Evolutionary conservation across 1,140 invertebrate species (phyloP), one percentile per base, ranked within the genome.

Genomic region (Ceratosolen fusciceps): DNA sequence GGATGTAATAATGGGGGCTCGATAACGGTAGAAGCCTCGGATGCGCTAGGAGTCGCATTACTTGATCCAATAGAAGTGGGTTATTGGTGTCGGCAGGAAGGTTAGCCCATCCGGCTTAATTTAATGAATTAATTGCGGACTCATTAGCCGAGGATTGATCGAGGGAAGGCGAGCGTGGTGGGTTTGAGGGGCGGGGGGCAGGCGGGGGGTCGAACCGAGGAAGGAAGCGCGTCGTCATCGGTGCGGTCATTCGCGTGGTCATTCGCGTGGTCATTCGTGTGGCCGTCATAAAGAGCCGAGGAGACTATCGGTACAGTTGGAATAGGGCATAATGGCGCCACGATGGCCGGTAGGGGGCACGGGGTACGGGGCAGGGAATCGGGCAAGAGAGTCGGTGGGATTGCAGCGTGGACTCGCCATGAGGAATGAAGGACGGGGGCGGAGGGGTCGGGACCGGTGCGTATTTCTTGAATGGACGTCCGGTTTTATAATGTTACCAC

Each of bases 101-200:
- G 3, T 62, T 34, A 14, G 14, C 4, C 29, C 24, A 16, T 16
- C 29, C 21, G 10, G 1, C 60, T 37, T 21, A 37, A 65, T 37
- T 37, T 65, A 37, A 65, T 65, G n/a, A 65, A 65, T 65, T 34
- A 65, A 65, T 65, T n/a, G 31, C 60, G 37, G 2, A n/a, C 16
- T 65, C 16, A 37, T 65, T 65, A 65, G 1, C 16, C 16, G 2
- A n/a, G n/a, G n/a, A 7, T 65, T 7, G 31, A 37, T 65, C 19
- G 60, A 3, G 19, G 14, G 26, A 16, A 5, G 12, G 12, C 31
- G 29, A 62, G 58, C 3, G 21, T 31, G 0, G 29, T 29, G 12
- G 19, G 31, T 1, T 0, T 47, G 43, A 47, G 16, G 7, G 16
- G 16, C 43, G n/a, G n/a, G n/a, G n/a, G n/a, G n/a, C n/a, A n/a